Evolutionary conservation across 1,140 invertebrate genomes (phyloP), one percentile per base, ranked within the genome.

Genomic region (Lucilia cuprina): DNA sequence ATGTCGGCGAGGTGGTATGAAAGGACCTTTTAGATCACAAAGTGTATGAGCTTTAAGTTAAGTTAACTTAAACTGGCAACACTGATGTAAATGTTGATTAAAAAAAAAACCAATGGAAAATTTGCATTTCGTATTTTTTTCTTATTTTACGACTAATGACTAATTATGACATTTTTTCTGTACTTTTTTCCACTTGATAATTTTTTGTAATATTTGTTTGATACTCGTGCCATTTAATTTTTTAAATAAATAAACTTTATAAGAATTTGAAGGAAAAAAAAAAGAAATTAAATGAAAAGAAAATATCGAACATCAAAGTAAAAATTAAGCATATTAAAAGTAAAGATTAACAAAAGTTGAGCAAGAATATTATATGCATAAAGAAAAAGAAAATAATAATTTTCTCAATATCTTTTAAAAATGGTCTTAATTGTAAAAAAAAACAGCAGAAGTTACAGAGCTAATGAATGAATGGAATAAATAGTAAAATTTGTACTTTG

Each of bases 311-410:
- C 65, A 70, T 70, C 65, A 70, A 70, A 70, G 65, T 12, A 21
- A 70, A 70, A 21, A 70, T 70, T 70, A 70, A 70, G 65, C 65
- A 70, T 70, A 70, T 70, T 70, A 70, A 70, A 70, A 70, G 65
- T 21, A 70, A 70, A 70, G 65, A 70, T 70, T 70, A 70, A 70
- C 19, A 70, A 70, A 60, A 60, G 14, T 60, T 60, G 14, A 60
- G 55, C 55, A 60, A 60, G 14, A 60, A 60, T 17, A 7, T 7
- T n/a, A 60, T 7, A 60, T 25, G 12, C 21, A 10, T 0, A 70
- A 25, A 70, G n/a, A 21, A 70, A 70, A 70, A 70, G 19, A 70
- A 70, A 70, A 70, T 55, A 55, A 55, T n/a, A 55, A 55, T 13
- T 55, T 55, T 55, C 13, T 55, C 4, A 55, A 55, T 17, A 55